Evolutionary conservation across 2,888 invertebrate species (phyloP).

Genomic region (Drosophila histrio): DNA sequence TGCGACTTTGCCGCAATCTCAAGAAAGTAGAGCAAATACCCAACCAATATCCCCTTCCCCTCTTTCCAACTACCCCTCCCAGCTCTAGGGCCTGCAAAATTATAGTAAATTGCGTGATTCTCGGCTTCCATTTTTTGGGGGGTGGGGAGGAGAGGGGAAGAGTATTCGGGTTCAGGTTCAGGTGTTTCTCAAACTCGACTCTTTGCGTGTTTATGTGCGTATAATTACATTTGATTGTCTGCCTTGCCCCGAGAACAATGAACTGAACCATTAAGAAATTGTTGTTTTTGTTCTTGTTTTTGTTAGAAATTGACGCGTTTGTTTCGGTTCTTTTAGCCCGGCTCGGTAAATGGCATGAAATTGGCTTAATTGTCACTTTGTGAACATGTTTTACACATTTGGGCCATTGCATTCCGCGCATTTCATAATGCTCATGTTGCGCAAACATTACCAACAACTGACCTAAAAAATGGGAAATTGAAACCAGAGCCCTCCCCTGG

Average conservation of each 20-base stretch:
- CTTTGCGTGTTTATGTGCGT: slow-evolving; percentile 77
- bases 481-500: neutral
- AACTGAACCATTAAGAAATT: slow-evolving; percentile 55
- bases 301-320: slow-evolving; percentile 53
- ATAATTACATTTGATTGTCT: slow-evolving; percentile 78
- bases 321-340: slow-evolving; percentile 11
- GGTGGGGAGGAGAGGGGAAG: neutral
- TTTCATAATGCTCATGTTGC: slow-evolving; percentile 53
- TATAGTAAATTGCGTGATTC: slow-evolving; percentile 78
- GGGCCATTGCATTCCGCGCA: slow-evolving; percentile 57
- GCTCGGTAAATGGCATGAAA: slow-evolving; percentile 65
- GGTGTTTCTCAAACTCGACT: slow-evolving; percentile 48
- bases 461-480: slow-evolving; percentile 34
- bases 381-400: slow-evolving; percentile 70
- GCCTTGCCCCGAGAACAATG: slow-evolving; percentile 34
- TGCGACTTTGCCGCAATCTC: slow-evolving; percentile 52
- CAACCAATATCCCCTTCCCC: neutral
- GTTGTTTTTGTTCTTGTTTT: slow-evolving; percentile 14
- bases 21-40: slow-evolving; percentile 63
- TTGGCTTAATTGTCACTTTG: slow-evolving; percentile 77
- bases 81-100: slow-evolving; percentile 39
- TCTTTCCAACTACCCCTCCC: neutral
- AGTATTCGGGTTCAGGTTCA: slow-evolving; percentile 41
- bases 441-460: slow-evolving; percentile 50
- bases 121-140: slow-evolving; percentile 39